A percentile compares a stretch with the other conserved stretches of the same genome.
phyloP scores from a whole-genome alignment of 2,888 invertebrate species.

The Microctonus brassicae region DNA sequence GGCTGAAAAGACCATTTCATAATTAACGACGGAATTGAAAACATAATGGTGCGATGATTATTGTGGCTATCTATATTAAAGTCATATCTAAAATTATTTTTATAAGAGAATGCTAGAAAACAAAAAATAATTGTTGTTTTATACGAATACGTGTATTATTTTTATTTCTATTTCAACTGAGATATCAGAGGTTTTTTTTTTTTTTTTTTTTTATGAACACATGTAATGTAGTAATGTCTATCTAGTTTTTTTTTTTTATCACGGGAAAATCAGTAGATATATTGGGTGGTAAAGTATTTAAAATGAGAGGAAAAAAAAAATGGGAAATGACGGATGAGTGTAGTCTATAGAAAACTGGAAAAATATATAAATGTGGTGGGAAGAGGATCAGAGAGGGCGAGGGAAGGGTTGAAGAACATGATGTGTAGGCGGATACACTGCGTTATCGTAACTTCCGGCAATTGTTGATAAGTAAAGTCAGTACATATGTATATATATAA shows the following conservation, averaged over 20 bases:
- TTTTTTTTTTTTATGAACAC: no score
- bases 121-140: background rate
- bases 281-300: no score
- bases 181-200: background rate
- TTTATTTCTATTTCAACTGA: no score
- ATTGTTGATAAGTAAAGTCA: constrained; percentile 50
- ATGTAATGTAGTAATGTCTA: background rate
- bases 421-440: constrained; percentile 51
- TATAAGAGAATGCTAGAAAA: background rate
- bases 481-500: constrained; percentile 31
- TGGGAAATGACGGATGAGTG: no score
- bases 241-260: no score
- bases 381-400: constrained; percentile 24
- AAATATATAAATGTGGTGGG: constrained; percentile 4
- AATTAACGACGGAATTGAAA: background rate
- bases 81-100: background rate
- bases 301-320: background rate
- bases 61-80: background rate
- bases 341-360: background rate
- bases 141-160: no score
- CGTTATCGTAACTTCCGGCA: constrained; percentile 61
- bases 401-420: constrained; percentile 36
- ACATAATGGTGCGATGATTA: background rate
- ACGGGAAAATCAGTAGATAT: no score
- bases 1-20: background rate